These are phyloP conservation scores for Rhodophaea formosa DNA, from an alignment of 2,888 invertebrate species.

Conservation along the genomic window DNA sequence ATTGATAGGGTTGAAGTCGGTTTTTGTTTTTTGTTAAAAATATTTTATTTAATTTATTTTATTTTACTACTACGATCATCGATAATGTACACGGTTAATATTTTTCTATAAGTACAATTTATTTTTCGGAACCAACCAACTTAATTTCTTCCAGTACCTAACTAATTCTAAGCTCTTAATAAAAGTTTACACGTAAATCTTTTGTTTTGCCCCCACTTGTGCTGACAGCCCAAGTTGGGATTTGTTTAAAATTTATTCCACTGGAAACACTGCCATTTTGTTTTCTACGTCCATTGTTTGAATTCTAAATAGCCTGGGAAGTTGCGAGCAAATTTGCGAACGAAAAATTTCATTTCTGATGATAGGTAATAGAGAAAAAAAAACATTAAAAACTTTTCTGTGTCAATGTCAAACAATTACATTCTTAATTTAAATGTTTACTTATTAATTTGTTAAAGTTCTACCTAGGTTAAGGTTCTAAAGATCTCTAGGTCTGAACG, in stretches of 20 bases:
- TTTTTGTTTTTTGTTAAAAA: too few species aligned
- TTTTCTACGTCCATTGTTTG: slow-evolving; percentile 67
- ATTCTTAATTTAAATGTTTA: too few species aligned
- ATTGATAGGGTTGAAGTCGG: too few species aligned
- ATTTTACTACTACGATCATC: too few species aligned
- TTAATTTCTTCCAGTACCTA: slow-evolving; percentile 51
- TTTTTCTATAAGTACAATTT: not conserved
- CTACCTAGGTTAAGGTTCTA: too few species aligned
- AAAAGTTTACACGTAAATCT: slow-evolving; percentile 73
- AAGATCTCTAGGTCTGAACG: too few species aligned
- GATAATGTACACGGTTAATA: too few species aligned
- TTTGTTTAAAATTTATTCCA: slow-evolving; percentile 75
- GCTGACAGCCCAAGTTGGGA: slow-evolving; percentile 62
- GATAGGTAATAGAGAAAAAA: not conserved
- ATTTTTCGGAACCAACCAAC: slow-evolving; percentile 14
- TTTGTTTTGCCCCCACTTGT: slow-evolving; percentile 66
- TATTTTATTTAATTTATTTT: too few species aligned
- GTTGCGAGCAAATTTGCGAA: slow-evolving; percentile 28
- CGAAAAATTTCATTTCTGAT: slow-evolving; percentile 3
- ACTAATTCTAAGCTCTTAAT: slow-evolving; percentile 58
- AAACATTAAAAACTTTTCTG: too few species aligned
- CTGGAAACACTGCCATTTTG: slow-evolving; percentile 56
- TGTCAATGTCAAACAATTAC: too few species aligned
- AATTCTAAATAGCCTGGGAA: slow-evolving; percentile 65
- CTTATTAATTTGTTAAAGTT: too few species aligned